These are phyloP conservation scores for Calephelis nemesis DNA, from an alignment of 1,140 invertebrate species.

Conservation along the genomic window DNA sequence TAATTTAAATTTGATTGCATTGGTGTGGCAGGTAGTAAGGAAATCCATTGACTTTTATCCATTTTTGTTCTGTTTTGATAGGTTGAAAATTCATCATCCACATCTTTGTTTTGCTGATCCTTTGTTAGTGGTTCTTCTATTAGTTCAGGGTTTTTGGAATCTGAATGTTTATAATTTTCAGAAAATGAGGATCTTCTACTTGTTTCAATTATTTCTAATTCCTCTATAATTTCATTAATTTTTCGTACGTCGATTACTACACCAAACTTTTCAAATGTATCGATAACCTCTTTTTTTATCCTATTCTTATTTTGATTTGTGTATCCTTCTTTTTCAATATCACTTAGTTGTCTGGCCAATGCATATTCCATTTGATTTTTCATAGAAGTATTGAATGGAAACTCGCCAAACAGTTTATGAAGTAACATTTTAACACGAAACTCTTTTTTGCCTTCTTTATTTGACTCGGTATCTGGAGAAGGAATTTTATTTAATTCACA, in stretches of 20 bases:
- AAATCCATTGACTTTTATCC: constrained; percentile 20
- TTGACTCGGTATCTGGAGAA: constrained; percentile 27
- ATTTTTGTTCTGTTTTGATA: constrained; percentile 7
- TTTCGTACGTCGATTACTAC: constrained; percentile 27
- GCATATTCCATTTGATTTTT: constrained; percentile 35
- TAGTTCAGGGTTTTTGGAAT: not conserved
- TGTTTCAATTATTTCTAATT: constrained; percentile 35
- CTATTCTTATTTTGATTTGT: constrained; percentile 30
- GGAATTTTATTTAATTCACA: constrained; percentile 47
- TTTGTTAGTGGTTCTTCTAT: too few relatives aligned
- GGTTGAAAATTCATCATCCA: not conserved
- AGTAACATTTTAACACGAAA: constrained; percentile 45
- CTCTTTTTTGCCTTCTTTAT: constrained; percentile 43
- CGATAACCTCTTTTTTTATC: constrained; percentile 43
- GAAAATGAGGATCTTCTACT: constrained; percentile 7
- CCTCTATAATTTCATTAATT: constrained; percentile 36
- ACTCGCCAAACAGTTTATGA: constrained; percentile 38
- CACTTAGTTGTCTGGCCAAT: constrained; percentile 38
- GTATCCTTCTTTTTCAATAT: constrained; percentile 38
- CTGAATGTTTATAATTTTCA: not conserved
- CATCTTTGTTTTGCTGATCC: not conserved
- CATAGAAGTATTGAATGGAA: constrained; percentile 25
- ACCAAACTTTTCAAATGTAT: constrained; percentile 35
- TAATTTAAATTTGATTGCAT: not conserved
- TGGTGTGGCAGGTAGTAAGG: constrained; percentile 19